A percentile compares a stretch with the other conserved stretches of the same genome.
These are phyloP conservation scores for Zoanthus solanderi DNA, from an alignment of 92 coral and sea anemone species.

Conservation along the genomic window DNA sequence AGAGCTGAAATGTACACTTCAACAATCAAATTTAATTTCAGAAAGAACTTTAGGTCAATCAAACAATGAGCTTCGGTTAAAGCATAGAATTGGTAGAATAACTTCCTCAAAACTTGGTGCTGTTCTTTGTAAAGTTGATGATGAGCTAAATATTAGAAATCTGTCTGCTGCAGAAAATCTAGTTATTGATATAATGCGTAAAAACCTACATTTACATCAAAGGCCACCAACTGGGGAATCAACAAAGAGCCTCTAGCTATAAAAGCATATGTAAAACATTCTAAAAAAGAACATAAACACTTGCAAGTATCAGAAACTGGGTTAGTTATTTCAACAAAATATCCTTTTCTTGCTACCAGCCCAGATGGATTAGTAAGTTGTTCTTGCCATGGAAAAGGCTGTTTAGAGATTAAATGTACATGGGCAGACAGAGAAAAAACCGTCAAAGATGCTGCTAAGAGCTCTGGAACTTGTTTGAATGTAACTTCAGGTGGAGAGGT, in stretches of 20 bases:
- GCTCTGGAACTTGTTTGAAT: slow-evolving; percentile 29
- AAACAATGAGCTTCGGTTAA: too few species aligned
- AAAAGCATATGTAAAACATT: slow-evolving; percentile 4
- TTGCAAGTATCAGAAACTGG: neutral
- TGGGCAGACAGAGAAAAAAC: slow-evolving; percentile 22
- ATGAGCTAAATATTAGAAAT: neutral
- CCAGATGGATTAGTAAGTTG: slow-evolving; percentile 37
- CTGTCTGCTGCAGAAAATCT: neutral
- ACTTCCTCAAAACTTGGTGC: slow-evolving; percentile 29
- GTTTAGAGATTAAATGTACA: slow-evolving; percentile 42
- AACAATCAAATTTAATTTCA: too few species aligned
- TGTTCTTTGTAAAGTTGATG: slow-evolving; percentile 9
- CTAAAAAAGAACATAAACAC: slow-evolving; percentile 5
- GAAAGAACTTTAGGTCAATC: too few species aligned
- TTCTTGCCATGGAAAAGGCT: slow-evolving; percentile 36
- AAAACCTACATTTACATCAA: neutral
- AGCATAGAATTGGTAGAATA: slow-evolving; percentile 16
- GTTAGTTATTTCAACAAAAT: neutral
- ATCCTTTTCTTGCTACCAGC: slow-evolving; percentile 11
- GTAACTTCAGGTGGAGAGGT: neutral
- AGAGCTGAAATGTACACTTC: too few species aligned
- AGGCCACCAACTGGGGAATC: slow-evolving; percentile 31
- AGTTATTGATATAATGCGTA: slow-evolving; percentile 25
- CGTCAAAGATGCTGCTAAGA: slow-evolving; percentile 22
- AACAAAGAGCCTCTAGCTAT: slow-evolving; percentile 31